Conservation (phyloP, 2,113 vertebrate species). For the Chaetops frenatus region DNA sequence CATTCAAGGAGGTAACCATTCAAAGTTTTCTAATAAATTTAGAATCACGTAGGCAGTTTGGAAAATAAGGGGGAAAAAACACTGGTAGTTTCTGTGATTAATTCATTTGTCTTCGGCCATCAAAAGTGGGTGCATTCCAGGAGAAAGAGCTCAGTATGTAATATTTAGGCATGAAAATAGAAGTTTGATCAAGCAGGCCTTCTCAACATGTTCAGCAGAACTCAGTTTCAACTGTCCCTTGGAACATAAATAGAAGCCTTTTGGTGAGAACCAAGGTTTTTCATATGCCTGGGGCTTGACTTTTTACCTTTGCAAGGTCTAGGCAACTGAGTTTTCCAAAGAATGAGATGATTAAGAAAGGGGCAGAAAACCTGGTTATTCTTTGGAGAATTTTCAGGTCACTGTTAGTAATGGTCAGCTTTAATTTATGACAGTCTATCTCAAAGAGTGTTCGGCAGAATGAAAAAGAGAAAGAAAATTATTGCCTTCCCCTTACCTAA, state of each 20-base stretch:
- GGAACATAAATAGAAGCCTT: not conserved
- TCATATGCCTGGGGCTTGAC: not conserved
- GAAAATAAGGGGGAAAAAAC: not conserved
- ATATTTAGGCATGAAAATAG: not conserved
- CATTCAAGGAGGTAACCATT: not conserved
- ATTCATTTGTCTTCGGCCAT: not conserved
- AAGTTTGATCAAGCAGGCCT: not conserved
- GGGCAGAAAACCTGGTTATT: not conserved
- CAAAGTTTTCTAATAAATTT: not conserved
- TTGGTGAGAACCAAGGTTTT: not conserved
- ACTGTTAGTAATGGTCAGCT: not conserved
- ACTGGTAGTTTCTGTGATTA: not conserved
- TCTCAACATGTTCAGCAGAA: not conserved
- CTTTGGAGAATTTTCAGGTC: not conserved
- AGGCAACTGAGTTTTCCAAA: not conserved
- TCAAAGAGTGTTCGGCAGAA: not conserved
- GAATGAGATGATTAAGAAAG: not conserved
- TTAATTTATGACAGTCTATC: not conserved
- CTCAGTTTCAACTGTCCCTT: not conserved
- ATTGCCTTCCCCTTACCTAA: not conserved
- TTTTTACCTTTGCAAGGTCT: not conserved
- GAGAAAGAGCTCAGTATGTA: not conserved
- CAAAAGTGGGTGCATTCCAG: not conserved
- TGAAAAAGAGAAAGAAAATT: not conserved
- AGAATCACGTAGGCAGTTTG: not conserved